Conservation (phyloP, 2,797 vertebrate genomes). For the Tapirus indicus region DNA sequence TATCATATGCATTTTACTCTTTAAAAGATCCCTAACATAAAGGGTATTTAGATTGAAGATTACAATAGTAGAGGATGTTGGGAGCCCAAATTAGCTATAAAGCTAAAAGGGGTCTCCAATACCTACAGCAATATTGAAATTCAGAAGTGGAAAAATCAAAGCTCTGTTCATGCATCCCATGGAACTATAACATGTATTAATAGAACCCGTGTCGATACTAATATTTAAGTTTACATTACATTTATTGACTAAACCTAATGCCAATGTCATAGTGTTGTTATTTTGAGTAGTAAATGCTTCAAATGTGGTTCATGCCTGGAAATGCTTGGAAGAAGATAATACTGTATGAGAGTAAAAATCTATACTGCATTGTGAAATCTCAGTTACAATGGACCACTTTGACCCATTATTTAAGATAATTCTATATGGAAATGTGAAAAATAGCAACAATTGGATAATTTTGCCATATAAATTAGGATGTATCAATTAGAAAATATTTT, state of each 20-base stretch:
- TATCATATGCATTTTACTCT: background rate
- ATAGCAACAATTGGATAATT: background rate
- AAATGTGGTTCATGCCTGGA: background rate
- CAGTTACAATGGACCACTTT: background rate
- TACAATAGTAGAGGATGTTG: background rate
- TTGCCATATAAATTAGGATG: background rate
- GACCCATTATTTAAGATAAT: background rate
- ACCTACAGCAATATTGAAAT: background rate
- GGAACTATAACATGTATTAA: constrained; percentile 29
- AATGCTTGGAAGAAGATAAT: background rate
- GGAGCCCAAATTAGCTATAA: background rate
- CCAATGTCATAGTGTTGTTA: constrained; percentile 20
- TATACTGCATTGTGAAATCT: background rate
- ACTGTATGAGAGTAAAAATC: constrained; percentile 22
- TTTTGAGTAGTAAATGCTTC: constrained; percentile 49
- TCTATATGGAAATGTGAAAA: background rate
- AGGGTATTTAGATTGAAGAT: background rate
- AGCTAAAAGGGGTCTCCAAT: background rate
- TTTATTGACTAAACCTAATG: constrained; percentile 63
- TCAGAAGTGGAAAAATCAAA: constrained; percentile 56
- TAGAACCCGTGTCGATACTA: constrained; percentile 24
- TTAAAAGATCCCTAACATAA: background rate
- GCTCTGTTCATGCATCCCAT: constrained; percentile 15
- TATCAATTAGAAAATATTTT: background rate
- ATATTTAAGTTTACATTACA: constrained; percentile 61